phyloP scores from a whole-genome alignment of 2,888 invertebrate species.

The Cremastinae sp. region DNA sequence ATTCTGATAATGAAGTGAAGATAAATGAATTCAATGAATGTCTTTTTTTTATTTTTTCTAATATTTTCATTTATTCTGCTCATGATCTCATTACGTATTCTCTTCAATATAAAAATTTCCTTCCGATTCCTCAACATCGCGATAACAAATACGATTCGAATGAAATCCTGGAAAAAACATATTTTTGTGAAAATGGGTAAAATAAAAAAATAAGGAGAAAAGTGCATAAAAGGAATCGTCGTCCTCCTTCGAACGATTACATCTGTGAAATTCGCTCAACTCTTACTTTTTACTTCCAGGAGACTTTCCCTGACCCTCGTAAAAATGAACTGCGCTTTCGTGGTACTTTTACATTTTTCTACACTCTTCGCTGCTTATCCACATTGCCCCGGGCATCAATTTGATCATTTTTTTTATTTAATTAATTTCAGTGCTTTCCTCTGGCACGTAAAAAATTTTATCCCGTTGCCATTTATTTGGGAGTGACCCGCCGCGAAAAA shows the following conservation, averaged over 20 bases:
- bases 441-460: conserved; percentile 6
- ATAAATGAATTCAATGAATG: too few relatives aligned
- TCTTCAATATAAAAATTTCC: too few relatives aligned
- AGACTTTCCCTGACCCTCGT: conserved; percentile 35
- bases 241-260: conserved; percentile 14
- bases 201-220: conserved; percentile 1
- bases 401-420: conserved; percentile 3
- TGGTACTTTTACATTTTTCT: conserved; percentile 14
- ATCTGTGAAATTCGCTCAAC: conserved; percentile 33
- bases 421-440: too few relatives aligned
- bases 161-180: too few relatives aligned
- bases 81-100: too few relatives aligned
- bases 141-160: too few relatives aligned
- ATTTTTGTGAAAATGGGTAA: too few relatives aligned
- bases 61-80: too few relatives aligned
- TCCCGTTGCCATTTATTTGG: background rate
- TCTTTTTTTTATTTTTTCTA: too few relatives aligned
- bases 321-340: conserved; percentile 45
- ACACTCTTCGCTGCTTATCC: background rate
- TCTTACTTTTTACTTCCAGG: conserved; percentile 42
- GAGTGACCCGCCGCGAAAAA: background rate
- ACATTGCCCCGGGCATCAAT: background rate
- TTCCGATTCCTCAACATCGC: too few relatives aligned
- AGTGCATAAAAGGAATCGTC: conserved; percentile 2
- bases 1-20: too few relatives aligned